Evolutionary conservation across 2,113 vertebrate genomes (phyloP), one percentile per base, ranked within the genome.

Genomic region (Paramisgurnus dabryanus): DNA sequence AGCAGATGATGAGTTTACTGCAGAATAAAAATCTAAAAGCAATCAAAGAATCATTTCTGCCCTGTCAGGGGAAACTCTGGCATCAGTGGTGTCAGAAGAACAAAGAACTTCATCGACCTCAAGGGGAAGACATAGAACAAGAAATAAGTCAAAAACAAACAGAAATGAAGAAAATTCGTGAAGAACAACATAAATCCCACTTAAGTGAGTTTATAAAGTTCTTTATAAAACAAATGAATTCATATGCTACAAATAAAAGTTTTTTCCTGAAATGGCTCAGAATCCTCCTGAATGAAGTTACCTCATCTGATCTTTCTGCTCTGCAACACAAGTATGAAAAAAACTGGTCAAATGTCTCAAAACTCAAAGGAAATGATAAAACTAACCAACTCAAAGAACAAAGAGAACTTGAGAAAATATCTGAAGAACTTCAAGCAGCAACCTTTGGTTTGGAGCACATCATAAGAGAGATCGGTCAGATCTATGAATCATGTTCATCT

Each of bases 221-320:
- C n/a, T 74, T 74, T 0, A 61, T 74, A 8, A 22, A 22, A 43
- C 4, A 60, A 45, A 61, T 74, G 2, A 43, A 13, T 10, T 5
- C 39, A 5, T 0, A 7, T 4, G 9, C 15, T 41, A 5, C 1
- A 0, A 58, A 13, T 4, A 43, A 13, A 80, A 50, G 81, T 1
- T 93, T 86, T 80, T 95, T 93, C 74, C 73, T 93, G 0, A 90
- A 91, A 66, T 93, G 91, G 92, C 72, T 89, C 49, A 79, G 80
- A 73, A 69, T 88, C 3, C 80, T 89, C 40, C 67, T 91, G 57
- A 88, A 92, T 58, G 83, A 83, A 0, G 43, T 86, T 34, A 87
- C 69, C 0, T 70, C 81, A 77, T 63, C 27, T 1, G 63, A 86
- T 4, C 66, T 92, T 3, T 81, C 86, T 76, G 68, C 7, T 6